Evolutionary conservation across 2,797 vertebrate species (phyloP).

Genomic region (Lates japonicus): DNA sequence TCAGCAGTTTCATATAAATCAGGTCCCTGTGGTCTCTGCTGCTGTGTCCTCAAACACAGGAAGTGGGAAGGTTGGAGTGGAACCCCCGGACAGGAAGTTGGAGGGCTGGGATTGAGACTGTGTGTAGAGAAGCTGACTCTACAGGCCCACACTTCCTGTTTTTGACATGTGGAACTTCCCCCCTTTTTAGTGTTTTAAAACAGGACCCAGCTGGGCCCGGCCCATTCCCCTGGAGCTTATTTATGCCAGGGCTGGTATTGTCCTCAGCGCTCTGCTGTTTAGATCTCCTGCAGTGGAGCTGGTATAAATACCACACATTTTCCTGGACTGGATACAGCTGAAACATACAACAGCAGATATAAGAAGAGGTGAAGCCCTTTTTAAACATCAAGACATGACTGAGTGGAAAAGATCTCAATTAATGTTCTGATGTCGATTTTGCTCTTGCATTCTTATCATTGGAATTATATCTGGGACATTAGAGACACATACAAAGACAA

Average conservation of each 20-base stretch:
- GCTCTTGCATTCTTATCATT: not conserved
- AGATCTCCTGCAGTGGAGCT: slow-evolving; percentile 49
- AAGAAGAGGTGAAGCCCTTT: slow-evolving; percentile 35
- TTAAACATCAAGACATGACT: slow-evolving; percentile 26
- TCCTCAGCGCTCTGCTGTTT: slow-evolving; percentile 62
- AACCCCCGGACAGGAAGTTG: slow-evolving; percentile 79
- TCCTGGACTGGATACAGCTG: slow-evolving; percentile 50
- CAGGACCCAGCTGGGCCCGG: slow-evolving; percentile 53
- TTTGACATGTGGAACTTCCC: slow-evolving; percentile 86
- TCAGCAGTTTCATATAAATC: slow-evolving; percentile 18
- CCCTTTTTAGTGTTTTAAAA: slow-evolving; percentile 74
- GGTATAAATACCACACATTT: slow-evolving; percentile 66
- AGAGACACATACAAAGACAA: slow-evolving; percentile 9
- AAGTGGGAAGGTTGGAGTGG: slow-evolving; percentile 72
- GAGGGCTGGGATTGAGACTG: slow-evolving; percentile 77
- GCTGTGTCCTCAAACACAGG: slow-evolving; percentile 68
- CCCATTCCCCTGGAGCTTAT: slow-evolving; percentile 62
- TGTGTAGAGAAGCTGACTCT: slow-evolving; percentile 80
- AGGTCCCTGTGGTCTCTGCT: slow-evolving; percentile 49
- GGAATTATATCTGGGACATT: slow-evolving; percentile 5
- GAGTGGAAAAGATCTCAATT: slow-evolving; percentile 38
- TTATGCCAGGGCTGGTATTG: slow-evolving; percentile 58
- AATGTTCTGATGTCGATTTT: slow-evolving; percentile 3
- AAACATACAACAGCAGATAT: slow-evolving; percentile 46
- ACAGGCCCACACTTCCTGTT: slow-evolving; percentile 84